Base-by-base conservation (phyloP, 2,113 vertebrate species). In the Delphinapterus leucas region DNA sequence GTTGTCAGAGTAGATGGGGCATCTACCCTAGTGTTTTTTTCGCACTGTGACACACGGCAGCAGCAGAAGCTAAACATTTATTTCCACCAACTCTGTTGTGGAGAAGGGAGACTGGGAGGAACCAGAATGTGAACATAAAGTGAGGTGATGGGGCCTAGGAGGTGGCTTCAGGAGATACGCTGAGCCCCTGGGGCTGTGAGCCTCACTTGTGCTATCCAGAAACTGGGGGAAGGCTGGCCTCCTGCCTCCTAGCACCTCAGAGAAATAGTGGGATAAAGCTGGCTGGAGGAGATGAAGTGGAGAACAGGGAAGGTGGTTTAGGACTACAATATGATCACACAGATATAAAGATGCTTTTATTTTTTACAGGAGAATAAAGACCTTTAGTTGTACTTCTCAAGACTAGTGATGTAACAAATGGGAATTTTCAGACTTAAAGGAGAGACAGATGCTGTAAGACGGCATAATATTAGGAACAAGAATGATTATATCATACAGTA, bases 21-120 rank as follows among this genome's bases (percentile, higher is more conserved):
- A 10, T 85, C 80, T 53, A 53, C 53, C 53, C 53, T 53, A 14
- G 14, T 96, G 83, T 95, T 97, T 96, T 83, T 92, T 96, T 93
- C 10, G 0, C 80, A 67, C 88, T 60, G 76, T 53, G 84, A 96
- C 74, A 90, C 53, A 82, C 25, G 61, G 91, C 80, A 58, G 70
- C 68, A 60, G 94, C 87, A 71, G 93, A 87, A 94, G 89, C 86
- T 76, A 68, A 95, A 95, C 26, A 33, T 88, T 83, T 65, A 14
- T 94, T 93, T 36, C 82, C 31, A 18, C 44, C 28, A 49, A 25
- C 70, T 94, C 80, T 63, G 38, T 58, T 4, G 53, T 77, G 63
- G 88, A 67, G 60, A 6, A 23, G 8, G 33, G 21, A 60, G 38
- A 11, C 14, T 0, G 1, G 38, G 2, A 70, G 15, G 80, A 18